Evolutionary conservation across 2,113 vertebrate genomes (phyloP).

Genomic region (Hippocampus abdominalis): DNA sequence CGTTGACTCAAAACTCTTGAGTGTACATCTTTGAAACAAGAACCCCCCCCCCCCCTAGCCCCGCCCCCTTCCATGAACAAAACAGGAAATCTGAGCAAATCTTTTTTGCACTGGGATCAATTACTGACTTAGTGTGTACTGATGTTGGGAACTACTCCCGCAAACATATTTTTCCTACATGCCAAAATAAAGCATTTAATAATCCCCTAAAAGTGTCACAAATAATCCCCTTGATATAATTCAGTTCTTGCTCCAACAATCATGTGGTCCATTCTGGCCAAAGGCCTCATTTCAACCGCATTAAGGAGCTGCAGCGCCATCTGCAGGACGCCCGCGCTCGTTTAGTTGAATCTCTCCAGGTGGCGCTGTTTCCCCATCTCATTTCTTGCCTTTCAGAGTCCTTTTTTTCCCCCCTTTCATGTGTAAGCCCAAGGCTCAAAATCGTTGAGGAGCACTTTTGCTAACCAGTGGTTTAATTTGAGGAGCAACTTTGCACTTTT

Average conservation of each 20-base stretch:
- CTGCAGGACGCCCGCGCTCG: conserved; percentile 31
- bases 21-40: neutral
- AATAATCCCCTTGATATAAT: neutral
- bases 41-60: neutral
- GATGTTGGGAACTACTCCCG: neutral
- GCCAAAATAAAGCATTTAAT: conserved; percentile 7
- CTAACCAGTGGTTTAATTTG: too few relatives aligned
- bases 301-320: conserved; percentile 31
- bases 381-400: neutral
- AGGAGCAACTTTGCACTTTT: too few relatives aligned
- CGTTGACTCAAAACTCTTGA: neutral
- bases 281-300: neutral
- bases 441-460: too few relatives aligned
- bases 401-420: conserved; percentile 5
- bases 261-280: neutral
- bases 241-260: neutral
- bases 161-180: neutral
- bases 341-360: conserved; percentile 8
- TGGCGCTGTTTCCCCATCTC: conserved; percentile 24
- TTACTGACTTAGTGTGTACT: neutral
- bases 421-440: too few relatives aligned
- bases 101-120: neutral
- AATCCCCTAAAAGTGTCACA: conserved; percentile 21
- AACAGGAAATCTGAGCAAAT: conserved; percentile 3
- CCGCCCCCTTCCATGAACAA: neutral